Evolutionary conservation across 2,113 vertebrate species (phyloP).

Genomic region (Corynorhinus townsendii): DNA sequence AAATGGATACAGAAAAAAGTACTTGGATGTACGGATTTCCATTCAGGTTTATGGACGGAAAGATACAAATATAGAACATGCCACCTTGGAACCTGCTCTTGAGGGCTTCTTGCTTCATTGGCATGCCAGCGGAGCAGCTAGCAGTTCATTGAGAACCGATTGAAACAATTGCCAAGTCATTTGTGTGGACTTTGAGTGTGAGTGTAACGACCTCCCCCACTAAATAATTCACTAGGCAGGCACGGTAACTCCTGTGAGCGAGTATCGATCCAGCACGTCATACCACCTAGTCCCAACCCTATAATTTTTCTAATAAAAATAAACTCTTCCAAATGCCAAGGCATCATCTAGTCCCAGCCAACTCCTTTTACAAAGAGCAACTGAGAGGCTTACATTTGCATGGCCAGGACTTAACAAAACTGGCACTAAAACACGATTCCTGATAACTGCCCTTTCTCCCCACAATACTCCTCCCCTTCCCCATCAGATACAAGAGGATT

Average conservation of each 20-base stretch:
- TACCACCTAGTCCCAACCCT: neutral
- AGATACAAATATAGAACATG: neutral
- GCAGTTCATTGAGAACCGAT: constrained; percentile 49
- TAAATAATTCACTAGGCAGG: constrained; percentile 44
- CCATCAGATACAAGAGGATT: neutral
- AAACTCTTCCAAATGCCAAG: neutral
- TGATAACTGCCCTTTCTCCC: neutral
- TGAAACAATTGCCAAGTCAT: constrained; percentile 55
- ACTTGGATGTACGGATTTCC: neutral
- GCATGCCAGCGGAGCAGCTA: neutral
- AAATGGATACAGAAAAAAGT: neutral
- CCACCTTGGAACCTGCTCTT: neutral
- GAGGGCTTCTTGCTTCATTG: constrained; percentile 26
- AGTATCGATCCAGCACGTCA: constrained; percentile 19
- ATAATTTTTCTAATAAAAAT: constrained; percentile 47
- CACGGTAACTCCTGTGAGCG: neutral
- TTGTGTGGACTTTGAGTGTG: constrained; percentile 46
- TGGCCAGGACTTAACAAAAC: neutral
- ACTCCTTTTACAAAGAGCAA: neutral
- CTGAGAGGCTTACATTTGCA: neutral
- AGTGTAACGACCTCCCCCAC: constrained; percentile 32
- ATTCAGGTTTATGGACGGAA: neutral
- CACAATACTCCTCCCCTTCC: neutral
- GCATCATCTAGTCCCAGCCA: neutral
- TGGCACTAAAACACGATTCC: neutral